Evolutionary conservation across 2,113 vertebrate genomes (phyloP).

Genomic region (Rhegmatorhina hoffmannsi): DNA sequence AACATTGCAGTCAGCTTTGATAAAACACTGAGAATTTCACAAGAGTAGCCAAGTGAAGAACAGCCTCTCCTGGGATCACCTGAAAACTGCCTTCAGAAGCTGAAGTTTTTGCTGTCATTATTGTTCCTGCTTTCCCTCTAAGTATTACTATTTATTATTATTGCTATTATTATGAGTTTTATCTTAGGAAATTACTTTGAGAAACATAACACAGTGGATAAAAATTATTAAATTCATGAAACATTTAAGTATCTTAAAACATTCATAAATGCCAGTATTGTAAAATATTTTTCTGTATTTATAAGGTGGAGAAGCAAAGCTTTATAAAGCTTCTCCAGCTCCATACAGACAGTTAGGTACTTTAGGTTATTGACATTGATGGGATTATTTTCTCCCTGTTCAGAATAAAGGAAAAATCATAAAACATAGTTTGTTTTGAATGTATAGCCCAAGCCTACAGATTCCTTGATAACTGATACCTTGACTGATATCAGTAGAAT

Average conservation of each 20-base stretch:
- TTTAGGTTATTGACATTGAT: neutral
- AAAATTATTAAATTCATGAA: neutral
- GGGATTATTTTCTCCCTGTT: neutral
- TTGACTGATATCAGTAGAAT: neutral
- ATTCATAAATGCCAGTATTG: neutral
- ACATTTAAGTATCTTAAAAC: neutral
- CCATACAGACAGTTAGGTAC: neutral
- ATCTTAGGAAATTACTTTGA: neutral
- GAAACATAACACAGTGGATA: neutral
- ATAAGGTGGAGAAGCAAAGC: neutral
- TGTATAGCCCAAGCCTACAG: neutral
- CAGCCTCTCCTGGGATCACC: neutral
- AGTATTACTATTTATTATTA: neutral
- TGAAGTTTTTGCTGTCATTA: neutral
- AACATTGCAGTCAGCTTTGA: neutral
- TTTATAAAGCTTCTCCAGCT: neutral
- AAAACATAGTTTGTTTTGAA: neutral
- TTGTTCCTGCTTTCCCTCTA: neutral
- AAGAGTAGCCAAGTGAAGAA: neutral
- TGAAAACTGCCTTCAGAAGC: neutral
- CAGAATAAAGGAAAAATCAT: neutral
- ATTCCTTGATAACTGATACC: neutral
- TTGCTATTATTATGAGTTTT: neutral
- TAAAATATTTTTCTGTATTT: neutral
- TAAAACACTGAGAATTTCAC: neutral